Evolutionary conservation across 2,888 invertebrate genomes (phyloP).

Genomic region (Pollenia angustigena): DNA sequence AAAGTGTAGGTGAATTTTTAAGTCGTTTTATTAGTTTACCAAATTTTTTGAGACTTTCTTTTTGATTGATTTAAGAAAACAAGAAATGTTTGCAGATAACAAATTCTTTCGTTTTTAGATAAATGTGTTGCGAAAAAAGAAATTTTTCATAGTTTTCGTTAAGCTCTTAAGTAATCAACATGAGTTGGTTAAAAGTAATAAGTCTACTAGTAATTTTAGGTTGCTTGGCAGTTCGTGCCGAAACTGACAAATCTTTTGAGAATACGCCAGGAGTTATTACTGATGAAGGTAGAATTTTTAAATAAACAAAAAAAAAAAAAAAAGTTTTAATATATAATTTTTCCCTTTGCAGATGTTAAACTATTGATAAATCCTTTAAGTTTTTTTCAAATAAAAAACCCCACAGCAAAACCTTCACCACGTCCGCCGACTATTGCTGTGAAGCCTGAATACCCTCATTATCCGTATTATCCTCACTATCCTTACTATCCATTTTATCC

Average conservation of each 20-base stretch:
- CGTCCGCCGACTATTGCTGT: not conserved
- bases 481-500: not conserved
- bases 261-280: not conserved
- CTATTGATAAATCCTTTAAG: constrained; percentile 29
- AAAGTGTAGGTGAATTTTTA: not conserved
- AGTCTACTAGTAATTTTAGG: constrained; percentile 3
- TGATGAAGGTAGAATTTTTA: constrained; percentile 17
- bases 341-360: not conserved
- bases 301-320: too few species aligned
- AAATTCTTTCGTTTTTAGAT: not conserved
- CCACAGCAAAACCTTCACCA: not conserved
- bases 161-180: constrained; percentile 1
- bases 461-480: not conserved
- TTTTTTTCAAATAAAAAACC: not conserved
- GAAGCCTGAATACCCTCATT: not conserved
- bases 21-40: not conserved
- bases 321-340: not conserved
- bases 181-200: constrained; percentile 32
- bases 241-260: not conserved
- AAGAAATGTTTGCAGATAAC: not conserved
- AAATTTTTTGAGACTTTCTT: constrained; percentile 21
- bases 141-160: constrained; percentile 9
- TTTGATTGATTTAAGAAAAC: not conserved
- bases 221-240: not conserved
- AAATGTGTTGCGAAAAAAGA: not conserved